phyloP scores from a whole-genome alignment of 2,797 vertebrate genomes.

The Enoplosus armatus region DNA sequence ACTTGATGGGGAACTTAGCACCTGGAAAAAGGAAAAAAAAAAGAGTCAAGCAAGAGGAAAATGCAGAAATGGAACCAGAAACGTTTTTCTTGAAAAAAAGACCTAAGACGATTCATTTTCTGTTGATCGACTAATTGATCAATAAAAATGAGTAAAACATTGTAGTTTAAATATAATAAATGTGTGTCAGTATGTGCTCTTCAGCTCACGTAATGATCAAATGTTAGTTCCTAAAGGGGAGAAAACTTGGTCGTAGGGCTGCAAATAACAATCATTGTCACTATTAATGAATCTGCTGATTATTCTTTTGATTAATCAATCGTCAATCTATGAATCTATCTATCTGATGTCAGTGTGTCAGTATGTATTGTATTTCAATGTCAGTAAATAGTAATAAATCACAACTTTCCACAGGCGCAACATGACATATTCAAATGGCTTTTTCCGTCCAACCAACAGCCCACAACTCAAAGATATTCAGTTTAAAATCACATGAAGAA shows the following conservation, averaged over 20 bases:
- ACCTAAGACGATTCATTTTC: not conserved
- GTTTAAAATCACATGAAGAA: not conserved
- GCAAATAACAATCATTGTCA: not conserved
- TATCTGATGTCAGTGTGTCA: too few relatives aligned
- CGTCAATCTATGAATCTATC: too few relatives aligned
- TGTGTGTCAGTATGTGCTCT: not conserved
- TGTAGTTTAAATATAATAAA: not conserved
- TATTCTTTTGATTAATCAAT: not conserved
- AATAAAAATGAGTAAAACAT: not conserved
- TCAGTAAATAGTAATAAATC: not conserved
- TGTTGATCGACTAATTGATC: not conserved
- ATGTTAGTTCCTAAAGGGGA: not conserved
- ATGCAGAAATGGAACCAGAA: not conserved
- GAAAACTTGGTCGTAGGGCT: not conserved
- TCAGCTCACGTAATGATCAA: not conserved
- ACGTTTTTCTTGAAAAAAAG: not conserved
- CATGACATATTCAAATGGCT: not conserved
- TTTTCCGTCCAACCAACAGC: not conserved
- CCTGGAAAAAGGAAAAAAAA: constrained; percentile 78
- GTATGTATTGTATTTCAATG: too few relatives aligned
- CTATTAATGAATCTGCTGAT: not conserved
- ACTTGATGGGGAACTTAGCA: constrained; percentile 98
- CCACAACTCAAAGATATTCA: not conserved
- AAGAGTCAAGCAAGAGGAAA: not conserved
- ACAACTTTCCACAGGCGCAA: not conserved